phyloP scores from a whole-genome alignment of 2,888 invertebrate species.

The Hylaea fasciaria region DNA sequence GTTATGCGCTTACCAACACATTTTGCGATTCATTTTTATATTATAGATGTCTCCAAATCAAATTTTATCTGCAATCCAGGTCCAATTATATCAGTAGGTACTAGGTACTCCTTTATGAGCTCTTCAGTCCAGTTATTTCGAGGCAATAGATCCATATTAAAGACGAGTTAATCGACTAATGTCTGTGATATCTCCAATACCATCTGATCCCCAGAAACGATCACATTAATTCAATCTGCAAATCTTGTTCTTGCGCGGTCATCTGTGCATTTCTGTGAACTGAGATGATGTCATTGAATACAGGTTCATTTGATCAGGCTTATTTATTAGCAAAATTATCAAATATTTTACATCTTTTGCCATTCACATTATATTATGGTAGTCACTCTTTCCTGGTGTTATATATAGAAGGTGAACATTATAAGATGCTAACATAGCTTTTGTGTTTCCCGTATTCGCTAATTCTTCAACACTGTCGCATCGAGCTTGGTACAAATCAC shows the following conservation, averaged over 20 bases:
- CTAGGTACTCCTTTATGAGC: slow-evolving; percentile 3
- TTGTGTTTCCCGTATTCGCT: no score
- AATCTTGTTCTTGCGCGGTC: slow-evolving; percentile 24
- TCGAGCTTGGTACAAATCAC: slow-evolving; percentile 6
- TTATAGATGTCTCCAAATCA: slow-evolving; percentile 6
- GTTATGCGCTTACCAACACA: no score
- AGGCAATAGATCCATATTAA: background rate
- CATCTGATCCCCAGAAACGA: slow-evolving; percentile 14
- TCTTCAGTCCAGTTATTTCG: background rate
- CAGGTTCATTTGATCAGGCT: background rate
- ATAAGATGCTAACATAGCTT: no score
- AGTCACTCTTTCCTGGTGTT: no score
- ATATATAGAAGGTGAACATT: no score
- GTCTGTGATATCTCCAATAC: background rate
- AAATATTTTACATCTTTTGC: no score
- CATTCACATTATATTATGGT: no score
- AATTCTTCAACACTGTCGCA: background rate
- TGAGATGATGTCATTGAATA: slow-evolving; percentile 44
- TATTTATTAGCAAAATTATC: no score
- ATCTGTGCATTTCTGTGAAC: slow-evolving; percentile 29
- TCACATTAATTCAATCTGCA: slow-evolving; percentile 17
- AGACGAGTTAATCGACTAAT: slow-evolving; percentile 7
- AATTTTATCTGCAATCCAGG: slow-evolving; percentile 7
- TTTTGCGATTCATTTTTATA: no score
- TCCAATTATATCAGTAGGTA: no score